Conservation (phyloP, 2,797 vertebrate genomes). For the Peromyscus aztecus region DNA sequence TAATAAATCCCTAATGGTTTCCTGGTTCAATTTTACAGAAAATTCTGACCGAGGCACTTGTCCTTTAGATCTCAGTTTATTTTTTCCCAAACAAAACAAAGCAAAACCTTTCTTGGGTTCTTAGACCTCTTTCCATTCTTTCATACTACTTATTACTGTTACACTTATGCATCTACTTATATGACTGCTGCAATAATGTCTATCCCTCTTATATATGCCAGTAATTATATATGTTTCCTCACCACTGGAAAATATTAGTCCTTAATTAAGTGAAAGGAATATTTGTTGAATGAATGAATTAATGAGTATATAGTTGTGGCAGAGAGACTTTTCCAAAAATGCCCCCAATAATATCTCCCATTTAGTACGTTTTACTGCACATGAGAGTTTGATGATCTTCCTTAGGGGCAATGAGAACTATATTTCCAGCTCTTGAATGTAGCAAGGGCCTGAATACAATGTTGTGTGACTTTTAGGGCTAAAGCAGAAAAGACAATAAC, state of each 20-base stretch:
- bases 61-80: constrained; percentile 15
- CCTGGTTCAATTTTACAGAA: neutral
- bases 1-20: neutral
- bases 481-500: neutral
- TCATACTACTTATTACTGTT: neutral
- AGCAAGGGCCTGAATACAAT: neutral
- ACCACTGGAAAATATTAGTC: neutral
- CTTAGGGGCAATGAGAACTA: neutral
- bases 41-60: neutral
- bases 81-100: neutral
- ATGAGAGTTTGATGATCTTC: neutral
- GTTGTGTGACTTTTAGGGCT: neutral
- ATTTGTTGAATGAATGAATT: constrained; percentile 6
- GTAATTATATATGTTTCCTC: neutral
- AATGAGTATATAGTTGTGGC: neutral
- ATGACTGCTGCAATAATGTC: neutral
- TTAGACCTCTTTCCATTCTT: neutral
- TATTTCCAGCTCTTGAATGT: constrained; percentile 17
- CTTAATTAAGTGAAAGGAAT: constrained; percentile 36
- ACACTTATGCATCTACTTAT: constrained; percentile 18
- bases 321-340: constrained; percentile 45
- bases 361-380: neutral
- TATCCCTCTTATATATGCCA: neutral
- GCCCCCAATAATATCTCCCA: neutral
- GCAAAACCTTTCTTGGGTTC: constrained; percentile 2